These are phyloP conservation scores for Galendromus occidentalis DNA, from an alignment of 1,140 invertebrate genomes.

Conservation along the genomic window DNA sequence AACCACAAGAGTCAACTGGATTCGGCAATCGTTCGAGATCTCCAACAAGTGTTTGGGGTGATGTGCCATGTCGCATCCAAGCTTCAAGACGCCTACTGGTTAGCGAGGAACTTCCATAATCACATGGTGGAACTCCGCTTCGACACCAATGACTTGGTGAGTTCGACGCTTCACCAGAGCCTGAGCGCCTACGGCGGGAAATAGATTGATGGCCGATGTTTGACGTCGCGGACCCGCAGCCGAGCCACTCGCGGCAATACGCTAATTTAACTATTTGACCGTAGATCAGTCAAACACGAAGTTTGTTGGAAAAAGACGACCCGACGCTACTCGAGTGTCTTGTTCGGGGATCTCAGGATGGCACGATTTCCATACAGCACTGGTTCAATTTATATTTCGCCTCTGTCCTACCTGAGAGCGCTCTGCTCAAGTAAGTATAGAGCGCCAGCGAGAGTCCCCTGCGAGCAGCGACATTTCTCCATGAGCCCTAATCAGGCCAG, in stretches of 20 bases:
- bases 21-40: background rate
- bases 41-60: background rate
- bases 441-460: background rate
- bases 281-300: background rate
- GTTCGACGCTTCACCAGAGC: background rate
- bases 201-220: background rate
- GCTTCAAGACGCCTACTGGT: slow-evolving; percentile 2
- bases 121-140: background rate
- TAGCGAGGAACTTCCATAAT: background rate
- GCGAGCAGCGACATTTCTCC: background rate
- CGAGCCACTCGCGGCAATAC: background rate
- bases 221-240: background rate
- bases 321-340: background rate
- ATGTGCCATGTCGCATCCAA: background rate
- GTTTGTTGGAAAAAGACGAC: background rate
- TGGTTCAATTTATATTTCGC: background rate
- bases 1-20: background rate
- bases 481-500: background rate
- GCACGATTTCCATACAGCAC: background rate
- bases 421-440: background rate
- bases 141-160: background rate
- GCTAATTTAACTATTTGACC: too few species aligned
- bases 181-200: background rate
- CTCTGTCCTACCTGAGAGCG: background rate
- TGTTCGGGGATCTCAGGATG: background rate